A percentile compares a stretch with the other conserved stretches of the same genome.
These are phyloP conservation scores for Maniola jurtina DNA, from an alignment of 1,140 invertebrate genomes.

Conservation along the genomic window DNA sequence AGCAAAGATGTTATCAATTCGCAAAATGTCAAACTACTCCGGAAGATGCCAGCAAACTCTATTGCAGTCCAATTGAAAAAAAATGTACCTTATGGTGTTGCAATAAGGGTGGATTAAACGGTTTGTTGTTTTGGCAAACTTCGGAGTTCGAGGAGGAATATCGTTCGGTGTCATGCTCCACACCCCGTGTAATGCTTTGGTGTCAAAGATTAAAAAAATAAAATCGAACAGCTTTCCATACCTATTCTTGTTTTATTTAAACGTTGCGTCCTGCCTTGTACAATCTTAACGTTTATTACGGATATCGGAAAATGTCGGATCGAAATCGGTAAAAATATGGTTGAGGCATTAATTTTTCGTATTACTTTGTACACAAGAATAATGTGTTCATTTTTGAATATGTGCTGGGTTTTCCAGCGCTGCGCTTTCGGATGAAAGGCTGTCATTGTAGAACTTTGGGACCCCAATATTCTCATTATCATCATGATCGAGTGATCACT, in stretches of 20 bases:
- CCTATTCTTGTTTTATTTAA: neutral
- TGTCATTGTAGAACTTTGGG: too few species aligned
- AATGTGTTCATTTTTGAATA: too few species aligned
- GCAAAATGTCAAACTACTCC: conserved; percentile 35
- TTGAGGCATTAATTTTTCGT: too few species aligned
- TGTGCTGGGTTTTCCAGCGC: too few species aligned
- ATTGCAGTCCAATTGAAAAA: neutral
- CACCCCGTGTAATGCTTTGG: conserved; percentile 25
- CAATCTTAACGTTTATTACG: too few species aligned
- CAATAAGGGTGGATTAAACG: neutral
- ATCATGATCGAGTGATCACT: too few species aligned
- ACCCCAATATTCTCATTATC: too few species aligned
- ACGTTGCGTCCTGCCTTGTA: too few species aligned
- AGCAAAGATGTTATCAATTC: conserved; percentile 41
- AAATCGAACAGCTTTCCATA: neutral
- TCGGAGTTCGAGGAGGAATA: conserved; percentile 33
- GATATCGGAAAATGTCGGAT: too few species aligned
- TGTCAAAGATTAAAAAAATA: conserved; percentile 26
- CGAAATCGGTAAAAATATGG: too few species aligned
- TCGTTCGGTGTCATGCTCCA: conserved; percentile 29
- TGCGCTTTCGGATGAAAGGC: too few species aligned
- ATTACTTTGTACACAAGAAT: too few species aligned
- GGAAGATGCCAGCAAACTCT: conserved; percentile 18
- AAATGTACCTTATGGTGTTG: conserved; percentile 6
- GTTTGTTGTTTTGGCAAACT: conserved; percentile 9